Evolutionary conservation across 2,888 invertebrate species (phyloP).

Genomic region (Drosophila longiperda): DNA sequence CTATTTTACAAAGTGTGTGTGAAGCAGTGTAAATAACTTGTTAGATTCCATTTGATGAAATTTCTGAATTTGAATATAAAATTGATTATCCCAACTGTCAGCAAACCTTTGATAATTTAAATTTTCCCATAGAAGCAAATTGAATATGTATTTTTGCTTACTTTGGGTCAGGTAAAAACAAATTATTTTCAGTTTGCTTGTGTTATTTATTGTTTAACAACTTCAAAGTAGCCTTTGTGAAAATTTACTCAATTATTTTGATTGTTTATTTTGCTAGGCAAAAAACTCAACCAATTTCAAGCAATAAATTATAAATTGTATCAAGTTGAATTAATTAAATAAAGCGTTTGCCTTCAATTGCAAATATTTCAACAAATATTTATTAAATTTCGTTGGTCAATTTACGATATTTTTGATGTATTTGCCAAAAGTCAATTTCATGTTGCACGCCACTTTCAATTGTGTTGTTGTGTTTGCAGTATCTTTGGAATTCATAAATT

Average conservation of each 20-base stretch:
- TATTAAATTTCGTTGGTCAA: not conserved
- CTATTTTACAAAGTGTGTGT: not conserved
- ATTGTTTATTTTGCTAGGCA: not conserved
- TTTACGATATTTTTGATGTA: slow-evolving; percentile 1
- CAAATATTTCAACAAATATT: not conserved
- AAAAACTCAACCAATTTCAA: not conserved
- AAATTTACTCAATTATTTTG: not conserved
- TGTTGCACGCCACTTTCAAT: slow-evolving; percentile 16
- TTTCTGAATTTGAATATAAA: not conserved
- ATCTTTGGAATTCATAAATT: slow-evolving; percentile 21
- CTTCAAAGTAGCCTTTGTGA: not conserved
- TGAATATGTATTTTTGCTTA: not conserved
- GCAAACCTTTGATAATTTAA: not conserved
- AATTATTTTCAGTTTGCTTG: not conserved
- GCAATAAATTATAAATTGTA: not conserved
- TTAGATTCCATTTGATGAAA: not conserved
- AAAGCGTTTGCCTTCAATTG: not conserved
- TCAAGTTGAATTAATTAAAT: not conserved
- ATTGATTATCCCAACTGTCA: not conserved
- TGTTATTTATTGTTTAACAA: not conserved
- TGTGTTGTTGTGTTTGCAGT: slow-evolving; percentile 9
- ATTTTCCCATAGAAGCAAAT: not conserved
- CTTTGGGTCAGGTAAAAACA: not conserved
- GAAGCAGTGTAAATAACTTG: not conserved
- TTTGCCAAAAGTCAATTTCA: not conserved